Evolutionary conservation across 1,140 invertebrate genomes (phyloP).

Genomic region (Hypothenemus hampei): DNA sequence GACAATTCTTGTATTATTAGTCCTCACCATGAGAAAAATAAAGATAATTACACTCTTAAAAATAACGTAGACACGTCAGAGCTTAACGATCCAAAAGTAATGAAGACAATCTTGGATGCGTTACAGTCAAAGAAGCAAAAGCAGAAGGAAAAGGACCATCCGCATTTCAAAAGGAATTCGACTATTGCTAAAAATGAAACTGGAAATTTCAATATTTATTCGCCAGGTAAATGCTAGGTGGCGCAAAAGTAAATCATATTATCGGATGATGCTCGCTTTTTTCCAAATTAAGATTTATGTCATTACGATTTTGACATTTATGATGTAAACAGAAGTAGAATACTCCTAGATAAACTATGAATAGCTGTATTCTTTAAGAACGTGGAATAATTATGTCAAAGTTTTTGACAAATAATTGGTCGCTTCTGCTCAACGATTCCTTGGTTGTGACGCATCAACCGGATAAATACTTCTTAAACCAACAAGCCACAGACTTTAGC

Average conservation of each 20-base stretch:
- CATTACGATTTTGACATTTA: too few relatives aligned
- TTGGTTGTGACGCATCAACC: too few relatives aligned
- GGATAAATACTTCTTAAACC: too few relatives aligned
- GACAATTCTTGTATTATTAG: slow-evolving; percentile 2
- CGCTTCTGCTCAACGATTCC: too few relatives aligned
- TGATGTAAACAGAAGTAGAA: too few relatives aligned
- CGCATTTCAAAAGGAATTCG: slow-evolving; percentile 38
- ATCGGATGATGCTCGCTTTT: too few relatives aligned
- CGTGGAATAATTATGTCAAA: too few relatives aligned
- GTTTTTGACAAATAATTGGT: too few relatives aligned
- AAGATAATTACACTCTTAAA: slow-evolving; percentile 31
- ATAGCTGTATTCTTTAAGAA: too few relatives aligned
- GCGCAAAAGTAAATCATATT: not conserved
- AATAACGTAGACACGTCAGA: slow-evolving; percentile 35
- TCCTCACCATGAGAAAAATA: slow-evolving; percentile 32
- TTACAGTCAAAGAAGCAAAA: slow-evolving; percentile 30
- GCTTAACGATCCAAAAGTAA: slow-evolving; percentile 46
- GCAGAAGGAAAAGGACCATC: slow-evolving; percentile 19
- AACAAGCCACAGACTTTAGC: too few relatives aligned
- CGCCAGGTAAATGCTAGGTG: slow-evolving; percentile 13
- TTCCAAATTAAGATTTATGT: too few relatives aligned
- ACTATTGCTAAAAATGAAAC: slow-evolving; percentile 38
- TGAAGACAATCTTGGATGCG: slow-evolving; percentile 44
- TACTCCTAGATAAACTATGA: too few relatives aligned
- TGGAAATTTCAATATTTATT: slow-evolving; percentile 35